Evolutionary conservation across 2,113 vertebrate species (phyloP), one percentile per base, ranked within the genome.

Genomic region (Trochalopteron elliotii): DNA sequence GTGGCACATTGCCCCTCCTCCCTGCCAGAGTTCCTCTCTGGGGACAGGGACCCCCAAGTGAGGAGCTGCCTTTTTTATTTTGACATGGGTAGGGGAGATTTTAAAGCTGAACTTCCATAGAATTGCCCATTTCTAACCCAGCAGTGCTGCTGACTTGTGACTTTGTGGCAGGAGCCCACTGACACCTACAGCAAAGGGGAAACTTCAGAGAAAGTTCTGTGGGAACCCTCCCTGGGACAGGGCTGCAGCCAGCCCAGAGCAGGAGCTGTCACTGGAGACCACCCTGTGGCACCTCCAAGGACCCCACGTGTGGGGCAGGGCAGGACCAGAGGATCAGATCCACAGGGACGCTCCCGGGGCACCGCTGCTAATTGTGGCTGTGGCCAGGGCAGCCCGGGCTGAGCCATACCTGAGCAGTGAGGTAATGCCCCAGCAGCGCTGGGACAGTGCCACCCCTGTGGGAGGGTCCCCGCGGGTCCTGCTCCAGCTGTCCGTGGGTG

Each of bases 261-360:
- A 74, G 79, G 13, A 75, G 45, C 42, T 57, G 80, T 5, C 55
- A 14, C 74, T 1, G 7, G 11, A 16, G 47, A 59, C n/a, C 61
- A 47, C 15, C 23, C 44, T 0, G 2, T 2, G 55, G 45, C 79
- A 85, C 39, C 35, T 45, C 44, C 8, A 7, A 40, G 63, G 28
- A 10, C 7, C 27, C 42, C 1, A 0, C 0, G 0, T 4, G 82
- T 18, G 4, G 37, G 53, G 12, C 68, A 69, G 45, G 68, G 60
- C 70, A 64, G 57, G 44, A 4, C 25, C 0, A 0, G 24, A 7
- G 0, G 10, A 19, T 52, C 75, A 87, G 70, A 80, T 52, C 89
- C 87, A 59, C 89, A 2, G 28, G 31, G 64, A 20, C 9, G 1
- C 3, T 5, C 56, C 75, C 24, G 1, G 17, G 0, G 33, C 78